phyloP scores from a whole-genome alignment of 2,797 vertebrate species.

The Pangasius larnaudii region DNA sequence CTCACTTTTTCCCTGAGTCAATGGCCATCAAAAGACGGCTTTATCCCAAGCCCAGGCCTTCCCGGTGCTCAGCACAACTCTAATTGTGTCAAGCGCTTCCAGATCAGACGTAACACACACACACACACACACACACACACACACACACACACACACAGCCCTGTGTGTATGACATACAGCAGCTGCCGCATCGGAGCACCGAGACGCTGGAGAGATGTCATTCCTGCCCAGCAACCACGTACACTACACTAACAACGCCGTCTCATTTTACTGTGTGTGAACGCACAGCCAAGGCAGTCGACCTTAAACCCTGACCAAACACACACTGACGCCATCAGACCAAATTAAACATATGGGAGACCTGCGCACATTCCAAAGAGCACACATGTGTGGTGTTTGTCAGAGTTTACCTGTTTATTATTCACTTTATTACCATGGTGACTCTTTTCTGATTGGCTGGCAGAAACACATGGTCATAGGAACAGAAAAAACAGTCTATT shows the following conservation, averaged over 20 bases:
- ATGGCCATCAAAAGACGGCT: slow-evolving; percentile 66
- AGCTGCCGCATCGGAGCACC: not conserved
- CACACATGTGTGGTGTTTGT: not conserved
- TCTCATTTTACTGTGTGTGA: slow-evolving; percentile 38
- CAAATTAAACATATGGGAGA: not conserved
- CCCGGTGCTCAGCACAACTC: slow-evolving; percentile 1
- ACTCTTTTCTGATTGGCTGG: not conserved
- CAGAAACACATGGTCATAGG: not conserved
- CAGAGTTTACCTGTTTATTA: not conserved
- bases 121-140: slow-evolving; percentile 18
- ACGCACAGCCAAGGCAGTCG: not conserved
- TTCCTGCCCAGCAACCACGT: slow-evolving; percentile 19
- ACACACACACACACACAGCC: not conserved
- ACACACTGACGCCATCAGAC: slow-evolving; percentile 38
- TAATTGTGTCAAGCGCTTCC: slow-evolving; percentile 39
- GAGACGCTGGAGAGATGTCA: slow-evolving; percentile 33
- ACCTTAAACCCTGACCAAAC: slow-evolving; percentile 35
- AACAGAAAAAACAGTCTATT: not conserved
- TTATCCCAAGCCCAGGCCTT: slow-evolving; percentile 56
- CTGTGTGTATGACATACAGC: slow-evolving; percentile 12
- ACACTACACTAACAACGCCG: slow-evolving; percentile 17
- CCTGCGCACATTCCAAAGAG: not conserved
- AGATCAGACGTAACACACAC: slow-evolving; percentile 33
- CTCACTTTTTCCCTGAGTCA: slow-evolving; percentile 62
- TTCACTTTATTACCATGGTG: not conserved